Evolutionary conservation across 2,888 invertebrate species (phyloP), one percentile per base, ranked within the genome.

Genomic region (Corbicula japonica): DNA sequence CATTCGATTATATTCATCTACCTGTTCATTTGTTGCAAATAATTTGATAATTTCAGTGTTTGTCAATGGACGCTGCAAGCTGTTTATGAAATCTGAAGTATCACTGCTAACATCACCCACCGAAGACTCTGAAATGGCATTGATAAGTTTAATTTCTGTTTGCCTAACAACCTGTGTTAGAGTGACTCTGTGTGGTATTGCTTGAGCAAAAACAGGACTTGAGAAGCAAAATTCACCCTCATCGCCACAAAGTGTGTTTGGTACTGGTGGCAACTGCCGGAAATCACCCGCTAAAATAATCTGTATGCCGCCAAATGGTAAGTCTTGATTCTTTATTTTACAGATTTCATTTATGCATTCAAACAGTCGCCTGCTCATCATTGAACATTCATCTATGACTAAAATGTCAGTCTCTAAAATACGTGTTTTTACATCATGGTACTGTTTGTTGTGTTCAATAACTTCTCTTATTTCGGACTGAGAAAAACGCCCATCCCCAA

Each of bases 1-100:
- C n/a, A 28, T 44, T 12, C 62, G n/a, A 21, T 62, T 62, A n/a
- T 34, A 62, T n/a, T 62, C 62, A 62, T 62, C 62, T 15, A 62
- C 62, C 30, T 2, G 8, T 2, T 41, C 46, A 62, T 62, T 62
- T 44, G 18, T 62, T 30, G 62, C 44, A 62, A 62, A 62, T 35
- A 62, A 10, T n/a, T 44, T 30, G 8, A 35, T 15, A 15, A 1
- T 28, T 2, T 23, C 28, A 21, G 21, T 15, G 2, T 28, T 3
- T 28, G 21, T 18, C 18, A 18, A 23, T 6, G 5, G 12, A 26
- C 18, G 15, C 28, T 8, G 54, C n/a, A 12, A 28, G n/a, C 10
- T 32, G 58, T n/a, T 58, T 12, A 58, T 58, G 35, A n/a, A 58
- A 28, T 35, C 21, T n/a, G 35, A 15, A 34, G 21, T 58, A n/a